Conservation (phyloP, 2,113 vertebrate species). For the Hyaena hyaena region DNA sequence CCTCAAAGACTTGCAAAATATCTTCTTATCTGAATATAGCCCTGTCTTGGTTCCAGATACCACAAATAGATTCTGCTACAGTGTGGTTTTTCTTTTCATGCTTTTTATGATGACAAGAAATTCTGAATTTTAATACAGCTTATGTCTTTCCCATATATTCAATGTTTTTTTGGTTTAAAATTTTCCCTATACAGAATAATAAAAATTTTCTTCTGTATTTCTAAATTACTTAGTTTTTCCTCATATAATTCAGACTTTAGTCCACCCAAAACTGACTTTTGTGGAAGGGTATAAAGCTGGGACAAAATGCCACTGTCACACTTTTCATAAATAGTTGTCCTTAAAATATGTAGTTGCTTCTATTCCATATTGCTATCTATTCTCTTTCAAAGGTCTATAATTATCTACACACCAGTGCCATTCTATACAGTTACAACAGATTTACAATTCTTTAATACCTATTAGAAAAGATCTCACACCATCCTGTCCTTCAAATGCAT, state of each 20-base stretch:
- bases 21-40: not conserved
- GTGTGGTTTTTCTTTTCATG: not conserved
- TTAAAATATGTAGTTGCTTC: too few relatives aligned
- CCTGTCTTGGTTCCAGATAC: not conserved
- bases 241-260: not conserved
- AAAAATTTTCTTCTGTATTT: not conserved
- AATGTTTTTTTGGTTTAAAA: not conserved
- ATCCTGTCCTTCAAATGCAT: not conserved
- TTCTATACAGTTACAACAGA: not conserved
- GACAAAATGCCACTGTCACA: not conserved
- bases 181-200: not conserved
- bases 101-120: not conserved
- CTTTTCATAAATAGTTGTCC: not conserved
- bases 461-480: not conserved
- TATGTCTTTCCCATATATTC: not conserved
- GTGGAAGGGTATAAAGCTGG: not conserved
- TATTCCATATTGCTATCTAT: not conserved
- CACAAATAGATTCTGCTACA: not conserved
- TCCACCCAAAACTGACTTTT: not conserved
- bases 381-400: not conserved
- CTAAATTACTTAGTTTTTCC: not conserved
- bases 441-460: not conserved
- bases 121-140: not conserved
- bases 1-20: not conserved
- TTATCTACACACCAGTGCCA: not conserved